Evolutionary conservation across 2,113 vertebrate genomes (phyloP).

Genomic region (Chionomys nivalis): DNA sequence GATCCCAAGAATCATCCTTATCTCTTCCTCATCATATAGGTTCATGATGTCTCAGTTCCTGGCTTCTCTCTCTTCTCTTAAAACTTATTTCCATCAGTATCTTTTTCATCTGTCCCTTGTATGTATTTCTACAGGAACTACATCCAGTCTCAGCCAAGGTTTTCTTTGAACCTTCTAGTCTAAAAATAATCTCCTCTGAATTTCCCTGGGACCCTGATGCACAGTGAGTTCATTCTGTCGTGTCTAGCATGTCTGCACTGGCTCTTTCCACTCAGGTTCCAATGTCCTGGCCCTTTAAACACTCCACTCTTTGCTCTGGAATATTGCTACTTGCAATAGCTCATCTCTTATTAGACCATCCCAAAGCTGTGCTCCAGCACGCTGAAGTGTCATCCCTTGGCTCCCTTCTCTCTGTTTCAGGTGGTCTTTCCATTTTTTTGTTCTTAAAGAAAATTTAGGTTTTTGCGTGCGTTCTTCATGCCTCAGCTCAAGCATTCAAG

Average conservation of each 20-base stretch:
- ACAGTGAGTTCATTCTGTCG: background rate
- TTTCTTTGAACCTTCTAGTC: background rate
- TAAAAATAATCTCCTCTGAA: background rate
- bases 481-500: conserved; percentile 30
- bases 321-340: background rate
- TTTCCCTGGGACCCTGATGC: background rate
- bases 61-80: background rate
- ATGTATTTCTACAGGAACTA: background rate
- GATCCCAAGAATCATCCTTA: background rate
- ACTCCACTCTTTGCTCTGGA: background rate
- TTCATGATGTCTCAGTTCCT: background rate
- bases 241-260: background rate
- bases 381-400: background rate
- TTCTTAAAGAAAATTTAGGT: background rate
- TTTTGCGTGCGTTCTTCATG: background rate
- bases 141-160: background rate
- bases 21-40: background rate
- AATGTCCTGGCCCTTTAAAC: background rate
- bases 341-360: background rate
- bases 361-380: background rate
- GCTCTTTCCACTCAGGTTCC: background rate
- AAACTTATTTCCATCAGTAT: background rate
- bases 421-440: background rate
- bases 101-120: background rate
- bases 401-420: conserved; percentile 10